Conservation (phyloP, 2,797 vertebrate species). For the Bradypus variegatus region DNA sequence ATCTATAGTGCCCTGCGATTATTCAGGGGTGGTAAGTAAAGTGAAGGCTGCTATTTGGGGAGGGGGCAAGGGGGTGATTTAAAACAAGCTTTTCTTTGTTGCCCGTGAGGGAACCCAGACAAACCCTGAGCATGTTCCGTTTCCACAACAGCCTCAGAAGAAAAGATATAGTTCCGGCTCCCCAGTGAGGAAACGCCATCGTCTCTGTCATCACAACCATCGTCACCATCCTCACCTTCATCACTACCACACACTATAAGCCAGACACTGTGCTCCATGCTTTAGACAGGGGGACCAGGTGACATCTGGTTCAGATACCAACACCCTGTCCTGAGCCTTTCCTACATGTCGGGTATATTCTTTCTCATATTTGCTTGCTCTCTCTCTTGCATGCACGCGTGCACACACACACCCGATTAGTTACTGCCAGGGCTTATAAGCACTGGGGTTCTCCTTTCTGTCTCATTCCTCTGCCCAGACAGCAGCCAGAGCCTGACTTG, state of each 20-base stretch:
- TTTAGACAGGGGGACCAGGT: neutral
- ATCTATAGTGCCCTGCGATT: neutral
- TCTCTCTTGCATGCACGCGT: too few species aligned
- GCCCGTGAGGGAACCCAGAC: neutral
- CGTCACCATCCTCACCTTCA: too few species aligned
- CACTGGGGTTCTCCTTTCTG: neutral
- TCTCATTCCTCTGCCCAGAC: neutral
- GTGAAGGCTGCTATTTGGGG: neutral
- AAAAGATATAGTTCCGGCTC: rapidly evolving
- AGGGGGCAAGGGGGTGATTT: neutral
- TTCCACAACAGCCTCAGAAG: rapidly evolving
- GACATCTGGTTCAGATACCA: neutral
- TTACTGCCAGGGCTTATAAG: rapidly evolving
- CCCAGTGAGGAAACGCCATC: too few species aligned
- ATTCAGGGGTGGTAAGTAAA: neutral
- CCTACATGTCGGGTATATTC: rapidly evolving
- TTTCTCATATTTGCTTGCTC: neutral
- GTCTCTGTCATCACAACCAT: too few species aligned
- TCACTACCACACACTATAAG: rapidly evolving
- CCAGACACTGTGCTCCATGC: neutral
- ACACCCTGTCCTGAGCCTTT: neutral
- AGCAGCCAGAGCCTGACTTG: neutral
- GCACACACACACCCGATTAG: rapidly evolving
- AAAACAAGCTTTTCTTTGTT: neutral
- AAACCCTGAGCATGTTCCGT: rapidly evolving